Evolutionary conservation across 1,140 invertebrate genomes (phyloP), one percentile per base, ranked within the genome.

Genomic region (Ostrea denselamellosa): DNA sequence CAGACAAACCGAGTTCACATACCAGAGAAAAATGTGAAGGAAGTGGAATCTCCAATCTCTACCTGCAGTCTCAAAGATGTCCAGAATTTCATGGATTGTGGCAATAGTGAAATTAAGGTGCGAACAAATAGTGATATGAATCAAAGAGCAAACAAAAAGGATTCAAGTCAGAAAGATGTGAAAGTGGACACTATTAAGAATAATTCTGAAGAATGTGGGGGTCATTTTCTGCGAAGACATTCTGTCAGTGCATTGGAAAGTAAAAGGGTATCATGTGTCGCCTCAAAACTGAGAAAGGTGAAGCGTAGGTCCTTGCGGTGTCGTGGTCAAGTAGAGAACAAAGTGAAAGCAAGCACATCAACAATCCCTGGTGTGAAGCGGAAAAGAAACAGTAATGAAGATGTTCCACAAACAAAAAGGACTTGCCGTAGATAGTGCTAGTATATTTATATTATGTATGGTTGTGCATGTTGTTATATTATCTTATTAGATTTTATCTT

Each of bases 401-500:
- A 25, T 22, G 83, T 44, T 19, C 83, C 53, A 4, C 53, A 58
- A 2, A 22, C 83, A 7, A 85, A 85, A 22, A 85, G 58, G 22
- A n/a, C 83, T n/a, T 85, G 83, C 51, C 51, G 83, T 9, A 85
- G 83, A 85, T 85, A 85, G 83, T 85, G 83, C 83, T 85, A 58
- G 9, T 52, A n/a, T 83, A 34, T 44, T 85, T 62, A 8, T 25
- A 34, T 17, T 85, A 85, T 62, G 54, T 85, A n/a, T 85, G n/a
- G 53, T 85, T 52, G 53, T 58, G 82, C 25, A 83, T 83, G 34
- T 17, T 51, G n/a, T 3, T 52, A 8, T 52, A n/a, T 10, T 53
- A 53, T 83, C 44, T 53, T 51, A 52, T 8, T 52, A 52, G 14
- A 34, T 81, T 81, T 8, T 12, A 22, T 81, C 82, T 51, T 83